phyloP scores from a whole-genome alignment of 2,888 invertebrate genomes.

The Hyposoter didymator region DNA sequence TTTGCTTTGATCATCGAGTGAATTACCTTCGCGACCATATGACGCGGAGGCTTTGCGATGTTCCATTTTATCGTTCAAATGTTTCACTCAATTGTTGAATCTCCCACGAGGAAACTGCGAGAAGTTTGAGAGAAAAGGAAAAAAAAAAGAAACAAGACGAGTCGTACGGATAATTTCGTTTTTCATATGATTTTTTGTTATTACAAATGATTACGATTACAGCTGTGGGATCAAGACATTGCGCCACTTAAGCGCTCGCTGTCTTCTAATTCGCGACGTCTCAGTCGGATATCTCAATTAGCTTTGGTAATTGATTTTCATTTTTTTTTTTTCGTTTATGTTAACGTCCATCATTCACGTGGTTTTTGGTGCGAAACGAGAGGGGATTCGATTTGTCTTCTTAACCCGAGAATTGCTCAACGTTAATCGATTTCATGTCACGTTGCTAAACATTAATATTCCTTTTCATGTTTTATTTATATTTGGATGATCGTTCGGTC shows the following conservation, averaged over 20 bases:
- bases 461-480: neutral
- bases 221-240: slow-evolving; percentile 96
- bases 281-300: slow-evolving; percentile 93
- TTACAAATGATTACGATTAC: slow-evolving; percentile 79
- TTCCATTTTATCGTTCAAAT: neutral
- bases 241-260: slow-evolving; percentile 93
- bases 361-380: slow-evolving; percentile 19
- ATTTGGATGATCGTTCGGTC: neutral
- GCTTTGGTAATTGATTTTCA: slow-evolving; percentile 89
- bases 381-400: slow-evolving; percentile 8
- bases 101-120: too few species aligned
- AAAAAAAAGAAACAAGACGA: too few species aligned
- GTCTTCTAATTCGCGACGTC: slow-evolving; percentile 90
- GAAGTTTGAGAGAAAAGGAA: slow-evolving; percentile 4
- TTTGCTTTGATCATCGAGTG: slow-evolving; percentile 54
- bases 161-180: slow-evolving; percentile 8
- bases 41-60: slow-evolving; percentile 10
- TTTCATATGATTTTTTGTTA: slow-evolving; percentile 66
- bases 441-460: neutral
- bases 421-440: slow-evolving; percentile 31
- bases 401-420: slow-evolving; percentile 7
- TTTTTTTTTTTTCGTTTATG: slow-evolving; percentile 44
- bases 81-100: neutral
- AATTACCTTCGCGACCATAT: slow-evolving; percentile 37
- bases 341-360: slow-evolving; percentile 37